Base-by-base conservation (phyloP, 1,140 invertebrate genomes). In the Nephotettix cincticeps region DNA sequence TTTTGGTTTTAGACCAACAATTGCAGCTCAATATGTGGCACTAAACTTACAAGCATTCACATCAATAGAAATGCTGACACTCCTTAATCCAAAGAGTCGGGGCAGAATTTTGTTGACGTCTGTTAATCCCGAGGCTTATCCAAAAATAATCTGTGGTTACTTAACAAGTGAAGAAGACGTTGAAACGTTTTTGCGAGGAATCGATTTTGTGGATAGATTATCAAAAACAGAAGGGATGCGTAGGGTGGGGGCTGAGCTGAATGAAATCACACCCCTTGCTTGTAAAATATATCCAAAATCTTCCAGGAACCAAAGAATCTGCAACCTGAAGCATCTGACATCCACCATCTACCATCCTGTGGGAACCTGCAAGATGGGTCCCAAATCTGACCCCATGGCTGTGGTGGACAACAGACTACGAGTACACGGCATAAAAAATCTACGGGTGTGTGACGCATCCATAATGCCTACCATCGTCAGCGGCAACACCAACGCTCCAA, bases 61-160 rank as follows among this genome's bases (percentile, higher is more conserved):
- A 51, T 83, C 88, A 0, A 93, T 95, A 75, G 92, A 91, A 0
- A 95, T 93, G 91, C 91, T 91, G 0, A 91, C 94, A 0, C 77
- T 95, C 0, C 78, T 97, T 32, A 84, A 94, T 1, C 94, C 95
- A 0, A 90, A 89, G 76, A 96, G 94, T 77, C 86, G 86, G 0
- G 95, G 95, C 0, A 68, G 91, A 94, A 73, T 91, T 94, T 69
- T 92, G 70, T 75, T 95, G 0, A 79, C 76, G 43, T 87, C 86
- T 13, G 78, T 80, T 0, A 84, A 95, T 78, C 89, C 93, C 0
- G 80, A 82, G n/a, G 84, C 87, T 0, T 85, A 90, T 75, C 94
- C 95, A 0, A 78, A 86, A 2, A 93, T 97, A 43, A 89, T 91
- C 78, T 91, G 93, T 0, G 92, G 92, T 76, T 95, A 94, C 77